These are phyloP conservation scores for Podarcis lilfordi DNA, from an alignment of 2,797 vertebrate species.

Conservation along the genomic window DNA sequence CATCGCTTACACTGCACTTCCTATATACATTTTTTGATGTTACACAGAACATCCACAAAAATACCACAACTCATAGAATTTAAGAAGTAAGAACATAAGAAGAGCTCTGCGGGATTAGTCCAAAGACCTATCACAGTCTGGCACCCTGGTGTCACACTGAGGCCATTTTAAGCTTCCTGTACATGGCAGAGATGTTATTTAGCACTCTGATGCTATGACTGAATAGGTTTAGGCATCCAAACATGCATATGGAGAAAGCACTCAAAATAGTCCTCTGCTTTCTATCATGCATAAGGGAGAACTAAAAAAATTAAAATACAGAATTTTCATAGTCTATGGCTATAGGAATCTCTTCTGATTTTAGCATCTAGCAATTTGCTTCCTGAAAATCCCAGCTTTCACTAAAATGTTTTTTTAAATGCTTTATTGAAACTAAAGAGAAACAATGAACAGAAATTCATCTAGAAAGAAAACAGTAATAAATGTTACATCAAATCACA, in stretches of 20 bases:
- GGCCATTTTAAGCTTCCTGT: not conserved
- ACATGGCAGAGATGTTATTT: not conserved
- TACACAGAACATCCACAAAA: not conserved
- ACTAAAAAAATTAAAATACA: not conserved
- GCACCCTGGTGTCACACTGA: not conserved
- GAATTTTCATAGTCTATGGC: not conserved
- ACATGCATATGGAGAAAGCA: not conserved
- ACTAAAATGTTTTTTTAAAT: too few relatives aligned
- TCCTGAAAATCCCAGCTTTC: not conserved
- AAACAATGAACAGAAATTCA: too few relatives aligned
- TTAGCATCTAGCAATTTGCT: not conserved
- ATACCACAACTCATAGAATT: not conserved
- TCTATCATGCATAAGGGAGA: not conserved
- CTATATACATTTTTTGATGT: not conserved
- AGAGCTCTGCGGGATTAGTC: too few relatives aligned
- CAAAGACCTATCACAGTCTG: too few relatives aligned
- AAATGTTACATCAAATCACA: too few relatives aligned
- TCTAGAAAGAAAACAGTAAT: too few relatives aligned
- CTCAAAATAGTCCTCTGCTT: not conserved
- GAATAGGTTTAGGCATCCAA: constrained; percentile 2
- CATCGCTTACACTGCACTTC: too few relatives aligned
- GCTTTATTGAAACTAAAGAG: too few relatives aligned
- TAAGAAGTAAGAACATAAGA: too few relatives aligned
- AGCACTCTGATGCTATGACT: not conserved
- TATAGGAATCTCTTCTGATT: not conserved